Conservation (phyloP, 1,140 invertebrate genomes). For the Trigoniulus corallinus region DNA sequence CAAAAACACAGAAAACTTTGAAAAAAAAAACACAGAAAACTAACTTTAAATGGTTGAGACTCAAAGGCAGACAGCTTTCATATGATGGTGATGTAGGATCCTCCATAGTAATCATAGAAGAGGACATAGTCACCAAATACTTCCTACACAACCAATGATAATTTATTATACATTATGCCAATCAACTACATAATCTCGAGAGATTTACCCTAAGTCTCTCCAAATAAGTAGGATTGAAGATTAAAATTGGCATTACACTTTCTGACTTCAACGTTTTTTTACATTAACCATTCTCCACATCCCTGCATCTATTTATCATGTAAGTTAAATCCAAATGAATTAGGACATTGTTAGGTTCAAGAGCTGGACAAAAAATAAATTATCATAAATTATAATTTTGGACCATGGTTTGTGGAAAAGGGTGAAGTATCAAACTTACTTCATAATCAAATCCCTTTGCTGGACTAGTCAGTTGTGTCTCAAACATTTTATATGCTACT, state of each 20-base stretch:
- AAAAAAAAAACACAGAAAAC: constrained; percentile 3
- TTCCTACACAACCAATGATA: too few species aligned
- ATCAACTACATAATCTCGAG: background rate
- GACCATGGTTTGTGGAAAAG: constrained; percentile 23
- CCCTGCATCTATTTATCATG: too few species aligned
- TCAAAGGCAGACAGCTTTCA: constrained; percentile 52
- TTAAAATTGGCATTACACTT: constrained; percentile 64
- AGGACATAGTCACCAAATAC: too few species aligned
- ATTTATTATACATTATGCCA: too few species aligned
- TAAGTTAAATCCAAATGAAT: constrained; percentile 46
- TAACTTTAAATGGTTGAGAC: constrained; percentile 49
- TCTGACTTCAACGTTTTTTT: constrained; percentile 19
- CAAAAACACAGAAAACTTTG: too few species aligned
- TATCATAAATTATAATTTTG: too few species aligned
- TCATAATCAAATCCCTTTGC: constrained; percentile 12
- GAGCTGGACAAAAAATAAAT: constrained; percentile 46
- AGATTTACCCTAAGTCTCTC: constrained; percentile 49
- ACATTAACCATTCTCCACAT: too few species aligned
- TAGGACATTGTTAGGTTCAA: constrained; percentile 53
- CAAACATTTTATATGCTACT: constrained; percentile 40
- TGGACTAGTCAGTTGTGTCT: too few species aligned
- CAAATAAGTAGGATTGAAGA: constrained; percentile 51
- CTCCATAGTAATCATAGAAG: constrained; percentile 73
- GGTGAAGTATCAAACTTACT: too few species aligned
- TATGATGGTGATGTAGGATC: constrained; percentile 56